Evolutionary conservation across 2,888 invertebrate genomes (phyloP).

Genomic region (Alloplasta piceator): DNA sequence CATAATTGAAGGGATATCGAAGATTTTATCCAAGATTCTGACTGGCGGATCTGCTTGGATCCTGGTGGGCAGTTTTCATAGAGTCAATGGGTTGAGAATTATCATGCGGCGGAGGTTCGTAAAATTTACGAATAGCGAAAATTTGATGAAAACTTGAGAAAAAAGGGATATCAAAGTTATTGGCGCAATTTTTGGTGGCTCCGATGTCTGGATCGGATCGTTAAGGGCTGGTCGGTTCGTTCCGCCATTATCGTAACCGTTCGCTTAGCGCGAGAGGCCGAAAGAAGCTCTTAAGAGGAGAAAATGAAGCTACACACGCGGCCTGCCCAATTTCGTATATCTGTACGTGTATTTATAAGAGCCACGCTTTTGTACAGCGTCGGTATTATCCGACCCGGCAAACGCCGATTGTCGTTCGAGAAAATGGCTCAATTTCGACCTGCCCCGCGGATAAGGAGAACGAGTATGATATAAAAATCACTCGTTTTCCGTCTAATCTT

Average conservation of each 20-base stretch:
- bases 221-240: conserved; percentile 54
- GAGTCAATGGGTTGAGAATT: too few relatives aligned
- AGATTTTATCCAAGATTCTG: conserved; percentile 19
- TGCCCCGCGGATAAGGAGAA: conserved; percentile 35
- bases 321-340: neutral
- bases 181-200: conserved; percentile 30
- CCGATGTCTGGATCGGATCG: conserved; percentile 38
- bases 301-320: conserved; percentile 50
- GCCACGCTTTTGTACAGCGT: conserved; percentile 44
- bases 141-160: conserved; percentile 26
- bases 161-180: conserved; percentile 30
- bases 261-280: conserved; percentile 13
- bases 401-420: conserved; percentile 54
- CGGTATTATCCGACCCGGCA: conserved; percentile 48
- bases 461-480: conserved; percentile 31
- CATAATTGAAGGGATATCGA: conserved; percentile 35
- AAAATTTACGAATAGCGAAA: conserved; percentile 11
- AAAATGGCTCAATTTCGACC: conserved; percentile 45
- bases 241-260: conserved; percentile 55
- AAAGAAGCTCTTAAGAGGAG: conserved; percentile 45
- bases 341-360: conserved; percentile 18
- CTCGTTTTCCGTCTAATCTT: conserved; percentile 33
- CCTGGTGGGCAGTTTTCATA: too few relatives aligned
- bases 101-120: too few relatives aligned
- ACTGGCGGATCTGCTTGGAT: neutral